These are phyloP conservation scores for Anolis carolinensis DNA, from an alignment of 2,113 vertebrate species.

Conservation along the genomic window DNA sequence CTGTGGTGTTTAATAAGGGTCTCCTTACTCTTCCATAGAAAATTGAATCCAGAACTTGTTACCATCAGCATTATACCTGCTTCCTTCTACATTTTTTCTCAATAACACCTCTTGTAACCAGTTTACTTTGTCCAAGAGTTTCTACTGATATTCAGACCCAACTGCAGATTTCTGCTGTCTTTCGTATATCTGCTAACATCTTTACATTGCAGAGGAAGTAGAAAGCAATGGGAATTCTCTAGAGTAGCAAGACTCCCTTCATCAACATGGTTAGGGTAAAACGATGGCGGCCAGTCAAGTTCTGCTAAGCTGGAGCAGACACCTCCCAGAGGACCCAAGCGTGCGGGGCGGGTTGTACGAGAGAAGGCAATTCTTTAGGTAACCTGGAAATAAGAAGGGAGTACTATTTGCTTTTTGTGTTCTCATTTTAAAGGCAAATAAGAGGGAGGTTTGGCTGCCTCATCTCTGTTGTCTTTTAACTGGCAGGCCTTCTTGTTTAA, in stretches of 20 bases:
- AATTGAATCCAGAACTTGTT: background rate
- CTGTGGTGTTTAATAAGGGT: background rate
- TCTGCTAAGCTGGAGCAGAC: no score
- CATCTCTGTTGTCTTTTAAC: no score
- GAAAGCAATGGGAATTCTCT: background rate
- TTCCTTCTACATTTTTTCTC: background rate
- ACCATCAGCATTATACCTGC: background rate
- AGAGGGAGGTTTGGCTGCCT: no score
- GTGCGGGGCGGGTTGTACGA: no score
- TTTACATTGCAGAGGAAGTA: background rate
- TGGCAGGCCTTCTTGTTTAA: no score
- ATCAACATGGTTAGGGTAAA: no score
- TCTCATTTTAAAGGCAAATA: background rate
- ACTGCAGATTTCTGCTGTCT: background rate
- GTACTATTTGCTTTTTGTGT: background rate
- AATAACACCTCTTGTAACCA: background rate
- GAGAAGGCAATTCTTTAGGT: no score
- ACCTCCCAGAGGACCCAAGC: no score
- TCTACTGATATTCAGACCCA: background rate
- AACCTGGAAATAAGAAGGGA: background rate
- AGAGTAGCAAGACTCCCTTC: background rate
- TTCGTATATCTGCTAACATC: background rate
- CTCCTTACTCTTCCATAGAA: background rate
- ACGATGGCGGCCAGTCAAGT: no score
- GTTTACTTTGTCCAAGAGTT: background rate